These are phyloP conservation scores for Sceliomorpha sp. DNA, from an alignment of 2,888 invertebrate genomes.

Conservation along the genomic window DNA sequence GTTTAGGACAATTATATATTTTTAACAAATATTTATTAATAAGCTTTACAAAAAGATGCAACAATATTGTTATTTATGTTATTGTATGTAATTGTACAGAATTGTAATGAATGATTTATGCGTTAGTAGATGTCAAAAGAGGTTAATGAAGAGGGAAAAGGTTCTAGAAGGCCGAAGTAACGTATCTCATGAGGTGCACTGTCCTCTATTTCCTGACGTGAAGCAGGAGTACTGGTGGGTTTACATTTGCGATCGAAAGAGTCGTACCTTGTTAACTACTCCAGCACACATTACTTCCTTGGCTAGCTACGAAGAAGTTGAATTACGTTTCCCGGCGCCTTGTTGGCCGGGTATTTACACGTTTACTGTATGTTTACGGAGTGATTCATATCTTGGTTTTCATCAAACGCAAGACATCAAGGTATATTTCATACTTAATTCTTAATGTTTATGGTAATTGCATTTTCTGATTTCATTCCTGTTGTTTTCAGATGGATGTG, in stretches of 20 bases:
- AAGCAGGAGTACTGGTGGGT: slow-evolving; percentile 99
- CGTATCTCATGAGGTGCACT: slow-evolving; percentile 97
- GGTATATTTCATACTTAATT: slow-evolving; percentile 78
- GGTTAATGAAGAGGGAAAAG: slow-evolving; percentile 92
- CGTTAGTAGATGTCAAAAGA: slow-evolving; percentile 86
- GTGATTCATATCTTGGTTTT: slow-evolving; percentile 97
- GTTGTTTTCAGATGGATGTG: slow-evolving; percentile 93
- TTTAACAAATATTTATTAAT: too few relatives aligned
- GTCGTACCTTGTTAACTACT: slow-evolving; percentile 93
- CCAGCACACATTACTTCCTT: slow-evolving; percentile 97
- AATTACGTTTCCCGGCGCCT: slow-evolving; percentile 96
- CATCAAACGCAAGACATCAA: slow-evolving; percentile 97
- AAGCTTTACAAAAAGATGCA: too few relatives aligned
- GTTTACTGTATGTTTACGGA: slow-evolving; percentile 93
- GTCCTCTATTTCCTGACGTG: slow-evolving; percentile 95
- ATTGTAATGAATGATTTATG: too few relatives aligned
- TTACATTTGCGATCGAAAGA: slow-evolving; percentile 97
- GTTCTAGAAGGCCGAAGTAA: slow-evolving; percentile 95
- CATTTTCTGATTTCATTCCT: too few relatives aligned
- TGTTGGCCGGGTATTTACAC: slow-evolving; percentile 95
- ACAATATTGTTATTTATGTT: too few relatives aligned
- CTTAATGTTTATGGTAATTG: too few relatives aligned
- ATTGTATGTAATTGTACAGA: slow-evolving; percentile 1
- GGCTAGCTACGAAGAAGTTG: slow-evolving; percentile 93
- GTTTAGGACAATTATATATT: too few relatives aligned